Percentiles rank a stretch among this genome's conserved stretches.
Evolutionary conservation across 2,888 invertebrate genomes (phyloP).

Genomic region (Electrophaes corylata): DNA sequence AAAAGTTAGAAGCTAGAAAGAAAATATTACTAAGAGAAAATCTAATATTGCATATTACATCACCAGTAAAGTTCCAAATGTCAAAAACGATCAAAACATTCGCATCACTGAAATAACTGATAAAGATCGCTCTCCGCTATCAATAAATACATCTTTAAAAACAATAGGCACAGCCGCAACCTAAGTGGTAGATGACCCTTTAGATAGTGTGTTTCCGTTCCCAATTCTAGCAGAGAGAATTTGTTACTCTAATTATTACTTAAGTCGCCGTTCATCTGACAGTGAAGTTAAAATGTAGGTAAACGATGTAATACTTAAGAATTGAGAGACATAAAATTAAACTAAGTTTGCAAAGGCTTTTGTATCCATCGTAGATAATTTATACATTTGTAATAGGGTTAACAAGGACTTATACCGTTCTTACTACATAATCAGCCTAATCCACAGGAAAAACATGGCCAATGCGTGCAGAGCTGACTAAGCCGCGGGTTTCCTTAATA

Average conservation of each 20-base stretch:
- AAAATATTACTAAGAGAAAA: neutral
- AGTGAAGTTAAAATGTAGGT: constrained; percentile 15
- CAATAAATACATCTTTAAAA: constrained; percentile 41
- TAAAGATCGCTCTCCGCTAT: constrained; percentile 32
- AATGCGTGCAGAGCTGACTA: too few species aligned
- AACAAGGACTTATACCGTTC: too few species aligned
- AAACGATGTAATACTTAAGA: neutral
- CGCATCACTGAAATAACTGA: constrained; percentile 29
- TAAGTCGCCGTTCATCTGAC: constrained; percentile 27
- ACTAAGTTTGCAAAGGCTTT: too few species aligned
- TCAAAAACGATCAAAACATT: constrained; percentile 25
- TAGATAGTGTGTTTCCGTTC: constrained; percentile 55
- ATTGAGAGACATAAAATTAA: neutral
- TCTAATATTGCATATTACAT: neutral
- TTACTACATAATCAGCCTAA: too few species aligned
- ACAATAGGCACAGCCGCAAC: constrained; percentile 53
- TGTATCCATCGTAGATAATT: too few species aligned
- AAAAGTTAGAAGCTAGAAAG: neutral
- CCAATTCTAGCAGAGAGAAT: constrained; percentile 42
- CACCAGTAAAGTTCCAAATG: constrained; percentile 16
- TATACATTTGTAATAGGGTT: too few species aligned
- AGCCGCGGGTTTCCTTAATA: too few species aligned
- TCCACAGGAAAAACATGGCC: too few species aligned
- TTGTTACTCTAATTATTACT: constrained; percentile 37
- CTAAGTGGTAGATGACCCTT: constrained; percentile 59